These are phyloP conservation scores for Buphagus erythrorhynchus DNA, from an alignment of 2,797 vertebrate genomes.

Conservation along the genomic window DNA sequence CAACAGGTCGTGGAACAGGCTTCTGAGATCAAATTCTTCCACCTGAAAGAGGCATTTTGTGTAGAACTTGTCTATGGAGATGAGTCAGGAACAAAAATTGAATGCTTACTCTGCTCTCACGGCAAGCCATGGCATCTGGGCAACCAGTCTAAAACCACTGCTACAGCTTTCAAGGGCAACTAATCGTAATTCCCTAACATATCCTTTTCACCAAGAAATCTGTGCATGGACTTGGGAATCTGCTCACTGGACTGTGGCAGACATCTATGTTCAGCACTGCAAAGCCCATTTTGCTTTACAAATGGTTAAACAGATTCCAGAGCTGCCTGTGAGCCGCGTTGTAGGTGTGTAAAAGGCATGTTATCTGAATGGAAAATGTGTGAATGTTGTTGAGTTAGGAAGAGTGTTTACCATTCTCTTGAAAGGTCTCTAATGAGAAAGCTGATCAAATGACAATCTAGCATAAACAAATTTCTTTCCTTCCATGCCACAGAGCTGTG, in stretches of 20 bases:
- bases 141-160: background rate
- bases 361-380: background rate
- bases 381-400: background rate
- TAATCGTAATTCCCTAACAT: background rate
- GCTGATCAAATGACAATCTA: background rate
- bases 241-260: background rate
- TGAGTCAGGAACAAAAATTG: background rate
- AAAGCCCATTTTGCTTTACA: background rate
- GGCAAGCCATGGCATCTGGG: background rate
- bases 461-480: background rate
- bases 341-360: background rate
- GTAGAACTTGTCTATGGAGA: background rate
- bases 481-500: background rate
- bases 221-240: rapidly evolving
- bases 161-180: background rate
- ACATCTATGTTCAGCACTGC: background rate
- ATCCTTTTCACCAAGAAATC: background rate
- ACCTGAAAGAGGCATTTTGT: background rate
- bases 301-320: background rate
- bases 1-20: background rate
- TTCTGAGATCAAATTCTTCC: background rate
- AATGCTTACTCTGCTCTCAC: background rate
- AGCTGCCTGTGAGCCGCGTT: background rate
- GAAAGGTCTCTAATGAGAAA: background rate
- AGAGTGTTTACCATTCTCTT: background rate